Conservation (phyloP, 1,140 invertebrate genomes). For the Sarcophaga peregrina region DNA sequence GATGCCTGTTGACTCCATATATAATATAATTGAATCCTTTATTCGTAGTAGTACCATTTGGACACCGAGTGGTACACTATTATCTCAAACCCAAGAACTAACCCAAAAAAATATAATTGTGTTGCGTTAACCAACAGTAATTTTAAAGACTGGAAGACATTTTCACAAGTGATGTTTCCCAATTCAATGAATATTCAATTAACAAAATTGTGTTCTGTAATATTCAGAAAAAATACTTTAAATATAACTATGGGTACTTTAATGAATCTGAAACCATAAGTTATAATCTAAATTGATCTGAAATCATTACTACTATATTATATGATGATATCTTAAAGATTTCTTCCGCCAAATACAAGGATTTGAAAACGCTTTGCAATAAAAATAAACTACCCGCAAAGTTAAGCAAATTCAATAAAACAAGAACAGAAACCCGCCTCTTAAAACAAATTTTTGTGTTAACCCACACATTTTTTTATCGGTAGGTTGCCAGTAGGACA, state of each 20-base stretch:
- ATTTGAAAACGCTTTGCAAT: not conserved
- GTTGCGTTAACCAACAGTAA: constrained; percentile 29
- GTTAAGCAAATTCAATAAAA: too few species aligned
- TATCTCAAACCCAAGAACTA: constrained; percentile 38
- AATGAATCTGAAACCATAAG: not conserved
- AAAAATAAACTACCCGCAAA: too few species aligned
- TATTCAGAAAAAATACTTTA: too few species aligned
- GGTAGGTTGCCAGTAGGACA: too few species aligned
- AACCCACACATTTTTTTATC: too few species aligned
- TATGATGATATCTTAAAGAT: not conserved
- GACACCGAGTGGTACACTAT: constrained; percentile 21
- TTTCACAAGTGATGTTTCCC: too few species aligned
- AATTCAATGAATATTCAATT: too few species aligned
- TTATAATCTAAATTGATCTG: not conserved
- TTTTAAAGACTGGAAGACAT: not conserved
- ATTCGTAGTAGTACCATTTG: constrained; percentile 16
- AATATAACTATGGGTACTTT: too few species aligned
- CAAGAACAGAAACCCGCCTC: too few species aligned
- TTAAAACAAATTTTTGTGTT: too few species aligned
- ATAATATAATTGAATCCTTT: constrained; percentile 39
- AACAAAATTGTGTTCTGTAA: too few species aligned
- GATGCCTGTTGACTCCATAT: constrained; percentile 23
- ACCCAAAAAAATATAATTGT: constrained; percentile 34
- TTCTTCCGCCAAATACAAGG: not conserved
- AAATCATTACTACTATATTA: not conserved